Base-by-base conservation (phyloP, 2,113 vertebrate species). In the Gavia stellata region DNA sequence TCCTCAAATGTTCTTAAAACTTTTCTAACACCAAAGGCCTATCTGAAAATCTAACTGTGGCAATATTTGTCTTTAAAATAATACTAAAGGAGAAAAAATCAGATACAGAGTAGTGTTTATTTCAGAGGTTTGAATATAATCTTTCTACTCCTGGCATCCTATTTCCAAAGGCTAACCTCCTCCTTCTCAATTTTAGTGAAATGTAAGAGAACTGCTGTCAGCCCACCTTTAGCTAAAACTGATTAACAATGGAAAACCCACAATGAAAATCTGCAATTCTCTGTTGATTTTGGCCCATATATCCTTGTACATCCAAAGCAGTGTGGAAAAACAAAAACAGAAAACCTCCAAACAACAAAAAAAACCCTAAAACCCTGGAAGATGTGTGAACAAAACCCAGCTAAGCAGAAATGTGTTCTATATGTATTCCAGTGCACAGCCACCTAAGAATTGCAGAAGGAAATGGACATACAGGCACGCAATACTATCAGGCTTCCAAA, bases 391-490 rank as follows among this genome's bases (percentile, higher is more conserved):
- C 14, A 62, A 86, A 90, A 40, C 6, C 18, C 11, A 47, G 13
- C 31, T 77, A 78, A 55, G 26, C 31, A 66, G 29, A 82, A 81
- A 59, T 38, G 7, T 61, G 42, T 55, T 80, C 31, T 38, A 12
- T 63, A 56, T 34, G 6, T 59, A 59, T n/a, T 31, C 8, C n/a
- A 36, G 25, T 33, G 34, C 25, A 56, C 6, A 56, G 31, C 34
- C 36, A 74, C 16, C 65, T 31, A 56, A 17, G 33, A 50, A 50
- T 5, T 36, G 33, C 25, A 58, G 36, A 14, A 74, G 19, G 20
- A 56, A 85, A 70, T 0, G 4, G 20, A 14, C 4, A 7, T n/a
- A 9, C 2, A 1, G 10, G 36, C n/a, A 71, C 6, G 61, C 14
- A 44, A 19, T 33, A 14, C 5, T 36, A 52, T 23, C 71, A 82